A percentile compares a stretch with the other conserved stretches of the same genome.
phyloP scores from a whole-genome alignment of 2,888 invertebrate genomes.

The Psylliodes chrysocephalus region DNA sequence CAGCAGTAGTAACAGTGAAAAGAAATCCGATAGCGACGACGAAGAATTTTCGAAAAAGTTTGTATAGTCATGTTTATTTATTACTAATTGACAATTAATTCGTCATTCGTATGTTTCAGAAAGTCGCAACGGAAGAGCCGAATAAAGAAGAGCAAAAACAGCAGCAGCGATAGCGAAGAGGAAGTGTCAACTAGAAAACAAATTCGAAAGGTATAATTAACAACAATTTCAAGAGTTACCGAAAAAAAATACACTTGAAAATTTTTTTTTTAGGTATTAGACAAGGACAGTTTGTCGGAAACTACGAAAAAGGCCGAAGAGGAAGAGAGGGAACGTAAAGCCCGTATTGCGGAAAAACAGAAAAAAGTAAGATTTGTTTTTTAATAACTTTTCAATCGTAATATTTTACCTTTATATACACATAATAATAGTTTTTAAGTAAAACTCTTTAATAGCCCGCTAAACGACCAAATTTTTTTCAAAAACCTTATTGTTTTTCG shows the following conservation, averaged over 20 bases:
- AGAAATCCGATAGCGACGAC: slow-evolving; percentile 6
- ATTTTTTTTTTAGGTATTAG: slow-evolving; percentile 59
- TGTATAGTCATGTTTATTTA: not conserved
- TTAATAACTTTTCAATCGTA: no score
- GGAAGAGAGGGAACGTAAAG: slow-evolving; percentile 88
- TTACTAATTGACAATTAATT: no score
- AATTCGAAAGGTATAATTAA: slow-evolving; percentile 67
- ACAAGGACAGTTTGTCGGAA: slow-evolving; percentile 76
- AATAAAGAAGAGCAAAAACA: slow-evolving; percentile 57
- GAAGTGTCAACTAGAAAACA: slow-evolving; percentile 67
- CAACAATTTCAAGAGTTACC: not conserved
- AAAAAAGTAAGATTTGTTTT: slow-evolving; percentile 78
- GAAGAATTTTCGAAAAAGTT: slow-evolving; percentile 38
- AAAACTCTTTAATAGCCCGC: no score
- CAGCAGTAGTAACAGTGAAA: slow-evolving; percentile 22
- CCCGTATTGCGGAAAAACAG: slow-evolving; percentile 89
- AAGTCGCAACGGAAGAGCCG: slow-evolving; percentile 48
- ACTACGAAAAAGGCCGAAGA: slow-evolving; percentile 90
- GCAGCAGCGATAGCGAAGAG: slow-evolving; percentile 59
- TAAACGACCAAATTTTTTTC: no score
- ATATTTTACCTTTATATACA: no score
- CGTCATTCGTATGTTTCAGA: no score
- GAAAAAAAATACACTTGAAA: not conserved
- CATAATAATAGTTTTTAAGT: no score
- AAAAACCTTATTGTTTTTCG: no score